Evolutionary conservation across 37 sponge, comb jelly and placozoan species (phyloP), one percentile per base, ranked within the genome.

Genomic region (Geodia barretti): DNA sequence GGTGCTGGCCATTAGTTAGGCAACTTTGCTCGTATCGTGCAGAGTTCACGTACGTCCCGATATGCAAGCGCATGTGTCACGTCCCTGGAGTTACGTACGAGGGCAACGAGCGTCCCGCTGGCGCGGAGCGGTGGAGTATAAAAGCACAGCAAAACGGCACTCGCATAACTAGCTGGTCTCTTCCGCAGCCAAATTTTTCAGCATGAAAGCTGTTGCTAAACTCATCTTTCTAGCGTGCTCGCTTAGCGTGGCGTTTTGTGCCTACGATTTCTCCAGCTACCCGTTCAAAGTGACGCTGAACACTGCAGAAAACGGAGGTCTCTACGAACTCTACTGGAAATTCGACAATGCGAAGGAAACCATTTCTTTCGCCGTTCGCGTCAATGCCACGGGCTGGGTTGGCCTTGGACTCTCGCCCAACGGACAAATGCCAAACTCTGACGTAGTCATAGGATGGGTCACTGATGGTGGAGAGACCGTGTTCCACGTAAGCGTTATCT

Each of bases 371-470:
- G 88, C 88, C 38, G 88, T 87, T 42, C 66, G 80, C 26, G 88
- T 87, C 24, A 67, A 69, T 1, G 81, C n/a, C 39, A 87, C 81
- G 24, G 88, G 88, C 7, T 87, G 88, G 88, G 71, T 87, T 38
- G 90, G 90, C 42, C 75, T 90, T 39, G 90, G 90, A 5, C 29
- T 90, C 28, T 90, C 90, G 1, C 90, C 90, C 29, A 84, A 73
- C 31, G 90, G 90, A 73, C 76, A 64, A n/a, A 90, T 90, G 90
- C 70, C 76, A 11, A 62, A 64, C 19, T 79, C 86, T 40, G 90
- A 90, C 76, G 75, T 90, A 0, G 64, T 90, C 21, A 84, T 84
- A 0, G 90, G 90, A 30, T 90, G 90, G 90, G 85, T 90, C 19
- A 64, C 24, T 47, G 60, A 2, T 30, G 54, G 8, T 28, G 64